Evolutionary conservation across 2,888 invertebrate genomes (phyloP).

Genomic region (Ceraclea dissimilis): DNA sequence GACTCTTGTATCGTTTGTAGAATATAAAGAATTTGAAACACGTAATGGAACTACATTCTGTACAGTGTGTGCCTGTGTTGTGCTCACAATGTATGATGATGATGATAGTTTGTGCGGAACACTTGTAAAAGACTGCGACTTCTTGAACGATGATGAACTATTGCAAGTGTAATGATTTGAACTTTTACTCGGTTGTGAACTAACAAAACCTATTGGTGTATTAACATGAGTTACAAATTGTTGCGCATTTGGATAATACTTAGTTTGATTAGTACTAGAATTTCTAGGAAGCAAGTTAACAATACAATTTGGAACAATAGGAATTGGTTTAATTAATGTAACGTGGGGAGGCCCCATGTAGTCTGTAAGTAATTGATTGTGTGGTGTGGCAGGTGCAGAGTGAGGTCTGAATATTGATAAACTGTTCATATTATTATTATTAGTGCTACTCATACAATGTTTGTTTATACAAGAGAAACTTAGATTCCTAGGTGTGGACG

Average conservation of each 20-base stretch:
- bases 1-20: too few relatives aligned
- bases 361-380: background rate
- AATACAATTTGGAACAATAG: slow-evolving; percentile 5
- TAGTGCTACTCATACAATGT: background rate
- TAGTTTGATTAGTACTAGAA: background rate
- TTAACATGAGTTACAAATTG: too few relatives aligned
- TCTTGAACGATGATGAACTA: background rate
- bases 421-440: background rate
- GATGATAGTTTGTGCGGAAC: background rate
- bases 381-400: slow-evolving; percentile 10
- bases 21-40: too few relatives aligned
- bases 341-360: background rate
- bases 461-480: background rate
- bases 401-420: slow-evolving; percentile 5
- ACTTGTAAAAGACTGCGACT: background rate
- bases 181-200: background rate
- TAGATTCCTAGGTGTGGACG: slow-evolving; percentile 3
- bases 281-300: background rate
- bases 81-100: too few relatives aligned
- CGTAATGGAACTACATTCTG: too few relatives aligned
- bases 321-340: slow-evolving; percentile 5
- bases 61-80: too few relatives aligned
- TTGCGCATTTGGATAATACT: background rate
- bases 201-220: background rate
- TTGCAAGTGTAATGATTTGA: background rate